Percentiles rank a stretch among this genome's conserved stretches.
Evolutionary conservation across 2,888 invertebrate genomes (phyloP).

Genomic region (Branchellion lobata): DNA sequence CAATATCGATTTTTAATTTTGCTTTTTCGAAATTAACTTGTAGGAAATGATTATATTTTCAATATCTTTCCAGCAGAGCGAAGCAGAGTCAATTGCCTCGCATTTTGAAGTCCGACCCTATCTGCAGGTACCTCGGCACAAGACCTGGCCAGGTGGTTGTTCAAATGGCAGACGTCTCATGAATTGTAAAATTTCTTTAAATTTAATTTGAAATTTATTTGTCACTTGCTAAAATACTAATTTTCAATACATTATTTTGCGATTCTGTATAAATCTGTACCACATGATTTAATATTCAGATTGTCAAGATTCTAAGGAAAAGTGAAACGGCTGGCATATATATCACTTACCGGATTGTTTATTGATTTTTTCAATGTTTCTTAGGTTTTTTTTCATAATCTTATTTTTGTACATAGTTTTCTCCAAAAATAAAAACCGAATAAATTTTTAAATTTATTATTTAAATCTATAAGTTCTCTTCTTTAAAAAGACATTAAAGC

Average conservation of each 20-base stretch:
- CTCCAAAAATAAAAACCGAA: not conserved
- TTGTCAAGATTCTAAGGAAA: conserved; percentile 50
- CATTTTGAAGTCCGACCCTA: conserved; percentile 33
- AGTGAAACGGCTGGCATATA: conserved; percentile 49
- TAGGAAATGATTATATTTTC: not conserved
- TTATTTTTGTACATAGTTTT: not conserved
- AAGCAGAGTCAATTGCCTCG: conserved; percentile 32
- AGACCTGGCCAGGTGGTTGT: conserved; percentile 39
- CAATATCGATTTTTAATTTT: too few species aligned
- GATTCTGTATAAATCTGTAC: too few species aligned
- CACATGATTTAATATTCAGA: conserved; percentile 43
- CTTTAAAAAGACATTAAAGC: too few species aligned
- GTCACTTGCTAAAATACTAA: too few species aligned
- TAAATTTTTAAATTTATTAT: not conserved
- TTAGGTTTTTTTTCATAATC: not conserved
- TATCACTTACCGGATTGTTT: conserved; percentile 48
- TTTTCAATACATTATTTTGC: too few species aligned
- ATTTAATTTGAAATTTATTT: too few species aligned
- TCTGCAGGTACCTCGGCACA: conserved; percentile 23
- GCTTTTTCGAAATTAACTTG: too few species aligned
- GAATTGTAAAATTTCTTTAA: too few species aligned
- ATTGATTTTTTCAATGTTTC: not conserved
- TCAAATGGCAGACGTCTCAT: too few species aligned
- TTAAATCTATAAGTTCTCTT: not conserved
- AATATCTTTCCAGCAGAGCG: conserved; percentile 5